Evolutionary conservation across 37 sponge, comb jelly and placozoan species (phyloP).

Genomic region (Lycopodina hypogea): DNA sequence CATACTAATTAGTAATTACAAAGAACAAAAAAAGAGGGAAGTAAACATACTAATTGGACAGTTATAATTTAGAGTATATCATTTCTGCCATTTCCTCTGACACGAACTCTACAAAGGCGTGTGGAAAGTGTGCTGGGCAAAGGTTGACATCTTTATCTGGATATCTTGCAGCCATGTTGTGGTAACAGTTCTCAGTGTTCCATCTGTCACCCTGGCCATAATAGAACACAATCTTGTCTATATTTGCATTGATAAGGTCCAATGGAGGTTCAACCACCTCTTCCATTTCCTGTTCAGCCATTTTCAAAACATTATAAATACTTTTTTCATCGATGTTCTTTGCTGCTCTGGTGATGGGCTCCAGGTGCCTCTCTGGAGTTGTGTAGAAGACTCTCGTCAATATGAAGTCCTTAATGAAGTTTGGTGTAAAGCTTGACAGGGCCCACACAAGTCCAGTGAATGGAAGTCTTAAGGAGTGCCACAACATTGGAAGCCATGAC

Average conservation of each 20-base stretch:
- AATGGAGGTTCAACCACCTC: slow-evolving; percentile 36
- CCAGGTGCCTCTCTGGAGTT: slow-evolving; percentile 27
- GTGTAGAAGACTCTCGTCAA: slow-evolving; percentile 13
- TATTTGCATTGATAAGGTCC: slow-evolving; percentile 20
- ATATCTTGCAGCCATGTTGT: slow-evolving; percentile 40
- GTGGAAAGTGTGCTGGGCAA: slow-evolving; percentile 41
- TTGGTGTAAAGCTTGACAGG: slow-evolving; percentile 12
- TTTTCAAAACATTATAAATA: slow-evolving; percentile 49
- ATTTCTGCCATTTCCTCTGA: slow-evolving; percentile 63
- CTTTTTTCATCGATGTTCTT: slow-evolving; percentile 32
- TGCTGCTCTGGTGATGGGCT: slow-evolving; percentile 22
- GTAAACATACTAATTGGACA: too few species aligned
- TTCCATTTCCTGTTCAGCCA: slow-evolving; percentile 66
- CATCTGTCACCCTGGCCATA: slow-evolving; percentile 69
- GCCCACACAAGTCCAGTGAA: slow-evolving; percentile 21
- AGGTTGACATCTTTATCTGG: slow-evolving; percentile 46
- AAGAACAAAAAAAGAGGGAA: too few species aligned
- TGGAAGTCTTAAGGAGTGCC: slow-evolving; percentile 26
- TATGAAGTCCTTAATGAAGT: background rate
- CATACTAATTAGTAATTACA: too few species aligned
- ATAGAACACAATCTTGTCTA: slow-evolving; percentile 59
- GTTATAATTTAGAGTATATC: slow-evolving; percentile 26
- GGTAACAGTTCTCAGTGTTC: slow-evolving; percentile 23
- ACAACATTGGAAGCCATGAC: slow-evolving; percentile 8
- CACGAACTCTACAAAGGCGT: slow-evolving; percentile 59